Evolutionary conservation across 2,888 invertebrate genomes (phyloP).

Genomic region (Teleogryllus oceanicus): DNA sequence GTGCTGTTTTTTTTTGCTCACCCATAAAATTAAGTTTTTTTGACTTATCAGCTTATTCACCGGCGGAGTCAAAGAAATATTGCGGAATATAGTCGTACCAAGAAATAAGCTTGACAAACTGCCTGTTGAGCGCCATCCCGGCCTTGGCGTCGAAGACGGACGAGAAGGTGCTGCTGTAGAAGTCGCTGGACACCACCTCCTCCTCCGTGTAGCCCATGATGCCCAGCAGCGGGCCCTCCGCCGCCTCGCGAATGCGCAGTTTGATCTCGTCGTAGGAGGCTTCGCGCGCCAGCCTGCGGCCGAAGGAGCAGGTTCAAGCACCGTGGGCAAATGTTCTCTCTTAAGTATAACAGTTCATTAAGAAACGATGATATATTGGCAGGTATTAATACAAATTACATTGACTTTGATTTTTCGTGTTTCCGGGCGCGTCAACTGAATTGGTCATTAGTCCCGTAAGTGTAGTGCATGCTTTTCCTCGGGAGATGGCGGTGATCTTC

Average conservation of each 20-base stretch:
- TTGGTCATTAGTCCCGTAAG: no score
- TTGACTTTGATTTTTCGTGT: no score
- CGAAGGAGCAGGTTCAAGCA: no score
- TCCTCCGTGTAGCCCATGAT: conserved; percentile 56
- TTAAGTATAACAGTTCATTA: no score
- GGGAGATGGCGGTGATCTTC: no score
- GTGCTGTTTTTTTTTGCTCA: not conserved
- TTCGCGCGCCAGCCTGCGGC: conserved; percentile 33
- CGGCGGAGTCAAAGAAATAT: no score
- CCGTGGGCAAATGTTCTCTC: no score
- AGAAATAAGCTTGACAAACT: conserved; percentile 58
- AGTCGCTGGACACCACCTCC: conserved; percentile 57
- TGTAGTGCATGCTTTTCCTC: no score
- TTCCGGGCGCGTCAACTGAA: no score
- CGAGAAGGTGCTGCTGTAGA: conserved; percentile 52
- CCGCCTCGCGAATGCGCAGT: conserved; percentile 48
- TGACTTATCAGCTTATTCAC: no score
- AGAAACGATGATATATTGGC: no score
- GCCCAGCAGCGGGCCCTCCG: conserved; percentile 51
- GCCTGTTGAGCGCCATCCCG: conserved; percentile 55
- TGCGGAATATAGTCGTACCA: conserved; percentile 48
- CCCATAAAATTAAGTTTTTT: not conserved
- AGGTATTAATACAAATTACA: no score
- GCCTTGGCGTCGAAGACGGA: conserved; percentile 60
- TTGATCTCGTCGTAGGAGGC: conserved; percentile 53